Base-by-base conservation (phyloP, 2,113 vertebrate genomes). In the Atherinomorus stipes region DNA sequence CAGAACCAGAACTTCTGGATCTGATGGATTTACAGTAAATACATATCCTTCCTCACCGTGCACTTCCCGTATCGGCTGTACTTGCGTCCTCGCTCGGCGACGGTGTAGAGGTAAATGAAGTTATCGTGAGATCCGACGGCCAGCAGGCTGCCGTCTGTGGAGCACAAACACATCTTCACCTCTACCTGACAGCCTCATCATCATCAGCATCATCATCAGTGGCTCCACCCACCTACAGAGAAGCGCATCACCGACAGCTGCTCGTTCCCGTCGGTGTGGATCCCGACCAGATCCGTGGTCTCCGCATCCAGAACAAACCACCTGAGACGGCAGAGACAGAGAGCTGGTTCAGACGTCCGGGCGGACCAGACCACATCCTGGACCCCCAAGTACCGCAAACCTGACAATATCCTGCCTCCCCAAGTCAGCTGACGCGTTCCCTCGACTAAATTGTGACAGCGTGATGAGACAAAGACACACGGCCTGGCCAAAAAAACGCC, bases 121-220 rank as follows among this genome's bases (percentile, higher is more conserved):
- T 98, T 99, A 91, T 99, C 98, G 1, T 99, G 98, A 77, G 98
- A 99, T 78, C 98, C 98, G 52, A 99, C 97, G 65, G 98, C 98
- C 93, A 99, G 92, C 86, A 97, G 93, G 72, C 86, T 88, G 63
- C 98, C 98, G 93, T 98, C 98, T 99, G 87, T 25, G 91, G 3
- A 64, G 11, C 31, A 34, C 4, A 70, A 11, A 77, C 2, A 64
- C 6, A 78, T 42, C 15, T 4, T 64, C 40, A 83, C 64, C 44
- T 34, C 31, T 4, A 34, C 9, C 13, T 80, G 62, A 51, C 64
- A 78, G 16, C 57, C 66, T 59, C 11, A 62, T 67, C 16, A 4
- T 2, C 3, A 49, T 44, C 21, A 11, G n/a, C 16, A 44, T 11
- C 1, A 11, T 13, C 12, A 3, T 12, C 21, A 37, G 11, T 1